These are phyloP conservation scores for Hemitrygon akajei DNA, from an alignment of 2,797 vertebrate genomes.

Conservation along the genomic window DNA sequence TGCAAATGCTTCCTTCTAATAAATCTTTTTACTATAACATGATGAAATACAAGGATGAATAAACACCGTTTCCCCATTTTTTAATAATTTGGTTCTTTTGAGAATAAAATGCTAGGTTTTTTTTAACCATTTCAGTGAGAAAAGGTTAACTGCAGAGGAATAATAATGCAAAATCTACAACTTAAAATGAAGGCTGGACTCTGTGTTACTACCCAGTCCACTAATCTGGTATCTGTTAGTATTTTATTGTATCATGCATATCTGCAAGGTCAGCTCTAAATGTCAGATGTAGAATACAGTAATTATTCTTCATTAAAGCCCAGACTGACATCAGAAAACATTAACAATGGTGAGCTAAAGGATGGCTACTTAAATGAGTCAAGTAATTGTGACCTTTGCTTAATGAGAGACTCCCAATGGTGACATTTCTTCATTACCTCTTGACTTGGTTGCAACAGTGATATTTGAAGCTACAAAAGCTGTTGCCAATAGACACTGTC, in stretches of 20 bases:
- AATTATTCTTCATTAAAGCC: neutral
- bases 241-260: neutral
- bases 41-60: neutral
- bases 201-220: neutral
- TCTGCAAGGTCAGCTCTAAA: neutral
- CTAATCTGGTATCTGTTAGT: neutral
- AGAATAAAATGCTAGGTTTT: neutral
- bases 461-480: neutral
- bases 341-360: neutral
- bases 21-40: neutral
- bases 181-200: neutral
- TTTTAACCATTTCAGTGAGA: neutral
- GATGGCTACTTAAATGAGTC: neutral
- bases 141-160: neutral
- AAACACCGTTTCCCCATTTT: neutral
- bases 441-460: neutral
- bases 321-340: neutral
- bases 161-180: neutral
- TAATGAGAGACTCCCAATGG: neutral
- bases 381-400: neutral
- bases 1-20: neutral
- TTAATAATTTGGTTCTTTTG: neutral
- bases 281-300: neutral
- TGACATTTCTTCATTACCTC: neutral
- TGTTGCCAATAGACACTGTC: slow-evolving; percentile 19